Conservation (phyloP, 2,113 vertebrate genomes). For the Chaetops frenatus region DNA sequence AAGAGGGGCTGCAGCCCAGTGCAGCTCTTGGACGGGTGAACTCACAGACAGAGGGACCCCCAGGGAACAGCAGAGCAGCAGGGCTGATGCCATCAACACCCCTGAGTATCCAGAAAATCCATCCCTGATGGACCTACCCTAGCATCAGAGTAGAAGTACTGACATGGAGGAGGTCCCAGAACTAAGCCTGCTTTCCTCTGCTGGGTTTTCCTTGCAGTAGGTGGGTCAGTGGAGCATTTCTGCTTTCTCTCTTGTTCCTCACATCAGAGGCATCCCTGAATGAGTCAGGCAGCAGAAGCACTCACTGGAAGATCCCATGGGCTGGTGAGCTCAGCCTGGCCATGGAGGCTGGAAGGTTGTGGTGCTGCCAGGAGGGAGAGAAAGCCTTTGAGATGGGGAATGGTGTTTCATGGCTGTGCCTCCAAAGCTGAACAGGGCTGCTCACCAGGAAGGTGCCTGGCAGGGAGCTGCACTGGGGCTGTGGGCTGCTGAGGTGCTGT, state of each 20-base stretch:
- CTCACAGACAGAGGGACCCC: neutral
- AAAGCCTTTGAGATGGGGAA: neutral
- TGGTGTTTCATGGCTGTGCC: accelerated
- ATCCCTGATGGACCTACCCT: neutral
- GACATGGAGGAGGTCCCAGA: neutral
- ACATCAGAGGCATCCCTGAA: neutral
- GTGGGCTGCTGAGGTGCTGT: neutral
- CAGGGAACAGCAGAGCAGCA: neutral
- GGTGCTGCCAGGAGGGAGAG: neutral
- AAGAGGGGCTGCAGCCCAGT: neutral
- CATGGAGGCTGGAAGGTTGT: neutral
- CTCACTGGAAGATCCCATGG: neutral
- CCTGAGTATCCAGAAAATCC: neutral
- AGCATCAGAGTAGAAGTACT: neutral
- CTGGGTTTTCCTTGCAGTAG: neutral
- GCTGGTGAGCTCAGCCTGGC: neutral
- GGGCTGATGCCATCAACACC: neutral
- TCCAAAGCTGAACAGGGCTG: neutral
- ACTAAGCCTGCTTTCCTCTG: neutral
- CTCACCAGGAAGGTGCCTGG: accelerated
- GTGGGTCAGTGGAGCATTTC: neutral
- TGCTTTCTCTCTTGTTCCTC: neutral
- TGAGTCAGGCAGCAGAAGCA: neutral
- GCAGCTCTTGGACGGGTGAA: neutral
- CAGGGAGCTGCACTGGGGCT: neutral